These are phyloP conservation scores for Delphinus delphis DNA, from an alignment of 2,113 vertebrate genomes.

Conservation along the genomic window DNA sequence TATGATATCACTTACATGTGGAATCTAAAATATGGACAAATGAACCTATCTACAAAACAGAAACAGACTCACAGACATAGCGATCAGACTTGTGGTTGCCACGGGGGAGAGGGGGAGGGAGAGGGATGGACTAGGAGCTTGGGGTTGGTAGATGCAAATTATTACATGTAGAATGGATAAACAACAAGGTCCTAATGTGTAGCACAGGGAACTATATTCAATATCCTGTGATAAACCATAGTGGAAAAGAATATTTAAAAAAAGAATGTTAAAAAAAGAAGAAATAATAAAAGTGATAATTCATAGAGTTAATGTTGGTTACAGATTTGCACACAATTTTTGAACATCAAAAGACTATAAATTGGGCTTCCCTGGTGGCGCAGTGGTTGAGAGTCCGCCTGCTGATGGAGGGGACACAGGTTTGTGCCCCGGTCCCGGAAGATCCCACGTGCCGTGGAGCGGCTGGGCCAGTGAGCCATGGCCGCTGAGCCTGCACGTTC, in stretches of 20 bases:
- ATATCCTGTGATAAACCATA: no score
- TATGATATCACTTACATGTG: background rate
- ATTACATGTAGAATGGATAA: no score
- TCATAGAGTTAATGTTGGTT: background rate
- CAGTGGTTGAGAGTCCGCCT: no score
- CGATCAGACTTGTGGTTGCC: background rate
- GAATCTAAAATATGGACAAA: background rate
- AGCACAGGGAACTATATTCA: no score
- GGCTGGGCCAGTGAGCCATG: no score
- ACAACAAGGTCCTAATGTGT: no score
- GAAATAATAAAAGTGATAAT: background rate
- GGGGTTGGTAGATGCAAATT: no score
- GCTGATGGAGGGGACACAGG: no score
- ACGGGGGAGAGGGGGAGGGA: background rate
- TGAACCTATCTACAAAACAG: background rate
- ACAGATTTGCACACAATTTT: background rate
- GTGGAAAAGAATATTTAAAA: background rate
- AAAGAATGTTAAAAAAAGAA: background rate
- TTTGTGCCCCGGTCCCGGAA: no score
- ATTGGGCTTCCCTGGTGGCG: background rate
- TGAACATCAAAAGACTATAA: background rate
- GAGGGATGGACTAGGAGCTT: background rate
- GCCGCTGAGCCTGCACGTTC: no score
- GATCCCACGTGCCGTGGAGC: no score
- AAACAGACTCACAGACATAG: background rate